A percentile compares a stretch with the other conserved stretches of the same genome.
These are phyloP conservation scores for Leptonema lineaticorne DNA, from an alignment of 1,140 invertebrate genomes.

Conservation along the genomic window DNA sequence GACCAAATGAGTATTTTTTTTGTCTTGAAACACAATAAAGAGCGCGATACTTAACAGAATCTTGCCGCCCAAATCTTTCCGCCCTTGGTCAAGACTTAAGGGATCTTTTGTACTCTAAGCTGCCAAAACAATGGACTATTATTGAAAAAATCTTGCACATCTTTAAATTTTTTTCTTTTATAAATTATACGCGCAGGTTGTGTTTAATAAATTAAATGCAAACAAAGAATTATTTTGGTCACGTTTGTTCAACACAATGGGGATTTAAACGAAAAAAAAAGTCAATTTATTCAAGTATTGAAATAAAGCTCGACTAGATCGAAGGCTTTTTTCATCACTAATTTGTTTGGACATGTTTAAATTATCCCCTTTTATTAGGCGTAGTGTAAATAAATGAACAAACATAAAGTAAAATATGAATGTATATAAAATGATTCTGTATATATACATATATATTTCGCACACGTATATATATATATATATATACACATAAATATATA, in stretches of 20 bases:
- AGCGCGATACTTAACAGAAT: slow-evolving; percentile 21
- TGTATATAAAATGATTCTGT: background rate
- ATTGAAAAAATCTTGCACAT: slow-evolving; percentile 10
- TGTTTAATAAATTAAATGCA: background rate
- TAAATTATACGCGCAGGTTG: background rate
- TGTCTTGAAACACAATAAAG: slow-evolving; percentile 14
- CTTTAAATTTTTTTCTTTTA: background rate
- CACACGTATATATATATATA: slow-evolving; percentile 7
- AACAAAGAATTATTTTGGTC: background rate
- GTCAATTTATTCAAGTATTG: slow-evolving; percentile 3
- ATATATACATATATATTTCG: background rate
- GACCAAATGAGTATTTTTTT: slow-evolving; percentile 16
- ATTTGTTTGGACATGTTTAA: slow-evolving; percentile 28
- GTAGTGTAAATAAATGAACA: slow-evolving; percentile 19
- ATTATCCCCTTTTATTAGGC: slow-evolving; percentile 23
- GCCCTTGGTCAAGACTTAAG: slow-evolving; percentile 16
- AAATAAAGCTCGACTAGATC: slow-evolving; percentile 1
- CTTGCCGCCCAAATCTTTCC: slow-evolving; percentile 22
- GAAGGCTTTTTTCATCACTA: slow-evolving; percentile 13
- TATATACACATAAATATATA: too few relatives aligned
- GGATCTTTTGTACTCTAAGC: slow-evolving; percentile 22
- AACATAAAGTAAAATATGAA: slow-evolving; percentile 7
- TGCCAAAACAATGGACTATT: slow-evolving; percentile 20
- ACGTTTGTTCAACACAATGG: background rate
- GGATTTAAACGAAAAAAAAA: background rate